Evolutionary conservation across 1,140 invertebrate genomes (phyloP), one percentile per base, ranked within the genome.

Genomic region (Halesus radiatus): DNA sequence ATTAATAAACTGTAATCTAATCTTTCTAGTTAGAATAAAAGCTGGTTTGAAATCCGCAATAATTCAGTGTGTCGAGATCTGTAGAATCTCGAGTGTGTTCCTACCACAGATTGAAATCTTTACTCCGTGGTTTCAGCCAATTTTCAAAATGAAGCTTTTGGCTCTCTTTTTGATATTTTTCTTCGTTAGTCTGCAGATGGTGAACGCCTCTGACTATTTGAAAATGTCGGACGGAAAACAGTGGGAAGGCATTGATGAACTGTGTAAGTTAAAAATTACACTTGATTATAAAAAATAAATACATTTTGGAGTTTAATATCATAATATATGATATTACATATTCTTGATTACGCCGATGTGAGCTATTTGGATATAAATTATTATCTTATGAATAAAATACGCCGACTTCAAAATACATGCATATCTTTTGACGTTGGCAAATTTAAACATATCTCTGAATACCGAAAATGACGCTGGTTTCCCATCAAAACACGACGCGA

Each of bases 231-330:
- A 68, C 64, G 32, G 29, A 16, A 20, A 18, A 1, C 7, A 50
- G 6, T 68, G 64, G 64, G 5, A n/a, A n/a, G n/a, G 6, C 7
- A 32, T 68, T 18, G 64, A 68, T 68, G 16, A 37, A n/a, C n/a
- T 68, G 20, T 68, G 64, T 68, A 53, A 73, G 70, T 73, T 18
- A 16, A 53, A 70, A 4, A n/a, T n/a, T n/a, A n/a, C 5, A 2
- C 2, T 29, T 29, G 5, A 29, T 29, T n/a, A n/a, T n/a, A n/a
- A n/a, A n/a, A n/a, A n/a, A n/a, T n/a, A n/a, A n/a, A n/a, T n/a
- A 64, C 3, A 3, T 6, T 64, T 29, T 5, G 1, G 23, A 23
- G 23, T 50, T 7, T 0, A 32, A 32, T n/a, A n/a, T n/a, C n/a
- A n/a, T n/a, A n/a, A n/a, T n/a, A n/a, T n/a, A n/a, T n/a, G n/a